Base-by-base conservation (phyloP, 2,888 invertebrate genomes). In the Lacanobia oleracea region DNA sequence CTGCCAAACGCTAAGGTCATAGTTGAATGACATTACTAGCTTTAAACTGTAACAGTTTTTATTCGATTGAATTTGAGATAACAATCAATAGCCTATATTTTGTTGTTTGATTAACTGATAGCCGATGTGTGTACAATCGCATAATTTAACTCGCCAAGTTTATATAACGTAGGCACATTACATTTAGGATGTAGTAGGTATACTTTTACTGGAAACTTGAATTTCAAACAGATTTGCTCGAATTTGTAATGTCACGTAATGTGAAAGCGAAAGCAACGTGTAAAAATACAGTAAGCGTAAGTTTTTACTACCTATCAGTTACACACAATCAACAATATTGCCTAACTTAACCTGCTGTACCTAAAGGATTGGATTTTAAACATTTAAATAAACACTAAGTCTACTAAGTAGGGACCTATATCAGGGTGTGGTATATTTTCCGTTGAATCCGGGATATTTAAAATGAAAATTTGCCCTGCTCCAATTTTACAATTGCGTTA, bases 1-100 rank as follows among this genome's bases (percentile, higher is more conserved):
- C 78, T 48, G 67, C 77, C 57, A 67, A 81, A 73, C 67, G 69
- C 61, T 77, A 81, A 81, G 81, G 81, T 74, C 75, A 70, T 66
- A 81, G 82, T 80, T 80, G 80, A 81, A 81, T 64, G 80, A 81
- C 80, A 70, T 76, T 74, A 50, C 33, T 51, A 67, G 53, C 50
- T 63, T 51, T 68, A 66, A 14, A 64, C 71, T 75, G 75, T 61
- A 54, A 57, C 68, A 66, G 57, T 80, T 66, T 68, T 59, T 68
- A 74, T 59, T 50, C 63, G 65, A 78, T 78, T 54, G 74, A 71
- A 68, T 75, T 66, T 54, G 23, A 62, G 75, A 82, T 82, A 67
- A 68, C 67, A 71, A 66, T 66, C 74, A 51, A 27, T 21, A 45
- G n/a, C 43, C 33, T 48, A 67, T 79, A 77, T 77, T 33, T 73